Percentiles rank a stretch among this genome's conserved stretches.
These are phyloP conservation scores for Dipodomys ordii DNA, from an alignment of 2,113 vertebrate genomes.

Conservation along the genomic window DNA sequence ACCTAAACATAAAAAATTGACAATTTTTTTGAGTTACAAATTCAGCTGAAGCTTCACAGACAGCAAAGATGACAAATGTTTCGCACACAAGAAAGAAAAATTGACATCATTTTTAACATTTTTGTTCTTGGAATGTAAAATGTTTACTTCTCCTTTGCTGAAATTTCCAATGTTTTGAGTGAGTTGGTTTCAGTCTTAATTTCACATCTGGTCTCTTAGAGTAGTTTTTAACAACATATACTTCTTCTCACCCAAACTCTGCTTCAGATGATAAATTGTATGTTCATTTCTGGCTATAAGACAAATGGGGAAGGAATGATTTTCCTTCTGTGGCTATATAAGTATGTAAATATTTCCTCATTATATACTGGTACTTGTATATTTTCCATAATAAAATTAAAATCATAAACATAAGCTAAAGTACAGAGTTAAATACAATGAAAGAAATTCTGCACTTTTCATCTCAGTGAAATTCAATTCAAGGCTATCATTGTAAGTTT, in stretches of 20 bases:
- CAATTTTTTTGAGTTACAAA: constrained; percentile 53
- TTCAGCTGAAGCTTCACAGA: constrained; percentile 55
- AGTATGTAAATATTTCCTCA: not conserved
- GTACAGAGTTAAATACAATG: not conserved
- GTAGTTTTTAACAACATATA: constrained; percentile 4
- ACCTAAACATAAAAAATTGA: constrained; percentile 60
- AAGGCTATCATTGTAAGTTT: not conserved
- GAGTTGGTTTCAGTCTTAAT: not conserved
- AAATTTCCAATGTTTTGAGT: not conserved
- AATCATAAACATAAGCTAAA: not conserved
- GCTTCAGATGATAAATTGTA: not conserved
- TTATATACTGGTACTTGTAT: not conserved
- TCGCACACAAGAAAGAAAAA: not conserved
- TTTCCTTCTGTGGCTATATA: not conserved
- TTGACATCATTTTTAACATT: not conserved
- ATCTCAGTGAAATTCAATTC: constrained; percentile 16
- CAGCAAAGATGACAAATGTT: not conserved
- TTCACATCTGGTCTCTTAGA: not conserved
- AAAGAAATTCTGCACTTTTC: not conserved
- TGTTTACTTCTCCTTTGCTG: not conserved
- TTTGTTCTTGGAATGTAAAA: constrained; percentile 3
- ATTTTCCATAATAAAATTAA: not conserved
- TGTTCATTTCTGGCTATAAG: not conserved
- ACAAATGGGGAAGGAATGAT: not conserved
- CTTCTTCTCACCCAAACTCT: not conserved